phyloP scores from a whole-genome alignment of 2,113 vertebrate species.

The Ginglymostoma cirratum region DNA sequence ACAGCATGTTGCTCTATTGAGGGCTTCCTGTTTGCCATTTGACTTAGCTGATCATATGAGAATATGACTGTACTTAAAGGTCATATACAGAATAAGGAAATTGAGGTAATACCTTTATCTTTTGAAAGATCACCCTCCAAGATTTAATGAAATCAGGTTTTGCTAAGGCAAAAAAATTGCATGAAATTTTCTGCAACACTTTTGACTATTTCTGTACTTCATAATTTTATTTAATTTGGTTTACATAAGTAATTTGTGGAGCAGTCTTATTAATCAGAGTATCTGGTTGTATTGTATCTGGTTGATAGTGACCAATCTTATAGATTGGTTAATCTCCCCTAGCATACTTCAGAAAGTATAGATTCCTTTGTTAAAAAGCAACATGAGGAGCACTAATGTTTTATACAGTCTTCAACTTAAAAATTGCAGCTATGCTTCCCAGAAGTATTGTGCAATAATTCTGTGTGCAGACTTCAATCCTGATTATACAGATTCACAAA shows the following conservation, averaged over 20 bases:
- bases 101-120: neutral
- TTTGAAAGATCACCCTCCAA: neutral
- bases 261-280: neutral
- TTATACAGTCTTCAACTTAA: neutral
- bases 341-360: neutral
- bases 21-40: slow-evolving; percentile 16
- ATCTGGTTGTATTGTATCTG: neutral
- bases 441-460: neutral
- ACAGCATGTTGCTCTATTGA: neutral
- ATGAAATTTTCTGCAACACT: neutral
- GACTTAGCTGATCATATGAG: neutral
- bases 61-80: neutral
- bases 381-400: neutral
- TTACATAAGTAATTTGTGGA: neutral
- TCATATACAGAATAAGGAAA: neutral
- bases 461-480: neutral
- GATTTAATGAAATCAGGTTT: neutral
- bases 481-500: neutral
- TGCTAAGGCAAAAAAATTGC: neutral
- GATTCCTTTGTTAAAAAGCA: neutral
- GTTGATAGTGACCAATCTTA: neutral
- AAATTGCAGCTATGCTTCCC: neutral
- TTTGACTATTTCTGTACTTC: neutral
- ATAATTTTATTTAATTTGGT: no score
- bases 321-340: neutral